Evolutionary conservation across 2,888 invertebrate species (phyloP).

Genomic region (Xanthia icteritia): DNA sequence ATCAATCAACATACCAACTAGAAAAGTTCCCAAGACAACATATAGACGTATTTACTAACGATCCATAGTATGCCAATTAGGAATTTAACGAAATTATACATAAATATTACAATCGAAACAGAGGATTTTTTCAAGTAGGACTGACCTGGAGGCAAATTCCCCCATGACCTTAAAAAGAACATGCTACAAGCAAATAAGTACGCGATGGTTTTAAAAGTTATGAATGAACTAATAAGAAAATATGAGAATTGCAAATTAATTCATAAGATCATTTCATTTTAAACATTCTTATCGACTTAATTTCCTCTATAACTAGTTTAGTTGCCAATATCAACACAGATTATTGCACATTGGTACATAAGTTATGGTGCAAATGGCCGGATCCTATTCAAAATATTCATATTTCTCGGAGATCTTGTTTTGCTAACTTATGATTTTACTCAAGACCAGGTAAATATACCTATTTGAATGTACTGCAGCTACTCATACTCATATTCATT

Average conservation of each 20-base stretch:
- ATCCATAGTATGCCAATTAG: background rate
- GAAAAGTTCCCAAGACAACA: background rate
- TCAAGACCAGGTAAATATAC: constrained; percentile 6
- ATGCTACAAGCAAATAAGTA: background rate
- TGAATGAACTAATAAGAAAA: constrained; percentile 4
- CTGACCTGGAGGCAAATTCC: background rate
- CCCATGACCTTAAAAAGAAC: background rate
- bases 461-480: constrained; percentile 15
- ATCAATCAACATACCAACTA: background rate
- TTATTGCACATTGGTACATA: constrained; percentile 20
- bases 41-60: background rate
- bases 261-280: constrained; percentile 18
- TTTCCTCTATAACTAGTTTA: constrained; percentile 36
- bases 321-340: constrained; percentile 21
- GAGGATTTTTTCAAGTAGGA: background rate
- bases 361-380: constrained; percentile 12
- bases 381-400: constrained; percentile 23
- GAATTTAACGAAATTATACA: background rate
- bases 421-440: constrained; percentile 18
- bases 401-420: constrained; percentile 40
- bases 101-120: background rate
- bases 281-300: constrained; percentile 27
- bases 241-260: constrained; percentile 1
- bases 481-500: no score
- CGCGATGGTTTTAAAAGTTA: background rate